Base-by-base conservation (phyloP, 2,113 vertebrate species). In the Pelecanus crispus region DNA sequence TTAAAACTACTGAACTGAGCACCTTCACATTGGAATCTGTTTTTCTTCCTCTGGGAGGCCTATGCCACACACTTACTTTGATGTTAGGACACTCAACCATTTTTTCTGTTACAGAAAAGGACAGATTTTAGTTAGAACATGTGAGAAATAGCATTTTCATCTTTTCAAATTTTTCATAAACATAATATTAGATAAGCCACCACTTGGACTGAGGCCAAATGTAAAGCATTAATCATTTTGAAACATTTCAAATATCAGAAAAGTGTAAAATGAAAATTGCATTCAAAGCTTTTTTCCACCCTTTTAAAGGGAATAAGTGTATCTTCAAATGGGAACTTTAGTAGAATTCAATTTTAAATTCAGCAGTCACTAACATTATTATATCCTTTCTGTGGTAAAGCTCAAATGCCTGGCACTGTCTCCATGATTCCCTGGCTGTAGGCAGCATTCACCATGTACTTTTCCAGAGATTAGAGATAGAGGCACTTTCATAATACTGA, bases 321-420 rank as follows among this genome's bases (percentile, higher is more conserved):
- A 38, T 31, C 34, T 88, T 86, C 63, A 68, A 53, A 90, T 82
- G 29, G 22, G 29, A 92, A 58, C 45, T 93, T 73, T 3, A 82
- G 84, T 42, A 92, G 58, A 88, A 94, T 80, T 88, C 36, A 66
- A 32, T 82, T 95, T 94, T 42, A 86, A 92, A 85, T 95, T 86
- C 78, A 93, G 29, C 58, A 73, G 32, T 89, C 10, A 28, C 55
- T 94, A 70, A 84, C 6, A 8, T 70, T 88, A 26, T 88, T 83
- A 80, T 49, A 49, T 62, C 25, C 28, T 90, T 91, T 80, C 53
- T 42, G 42, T 72, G 78, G 67, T 68, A 50, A 84, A 65, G 34
- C 53, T 86, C 38, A 50, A 89, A 56, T 36, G 47, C 32, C 52
- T 47, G 70, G 16, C 8, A 4, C 22, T 77, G 13, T 49, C 45